Base-by-base conservation (phyloP, 1,140 invertebrate species). In the Aphelenchoides besseyi region DNA sequence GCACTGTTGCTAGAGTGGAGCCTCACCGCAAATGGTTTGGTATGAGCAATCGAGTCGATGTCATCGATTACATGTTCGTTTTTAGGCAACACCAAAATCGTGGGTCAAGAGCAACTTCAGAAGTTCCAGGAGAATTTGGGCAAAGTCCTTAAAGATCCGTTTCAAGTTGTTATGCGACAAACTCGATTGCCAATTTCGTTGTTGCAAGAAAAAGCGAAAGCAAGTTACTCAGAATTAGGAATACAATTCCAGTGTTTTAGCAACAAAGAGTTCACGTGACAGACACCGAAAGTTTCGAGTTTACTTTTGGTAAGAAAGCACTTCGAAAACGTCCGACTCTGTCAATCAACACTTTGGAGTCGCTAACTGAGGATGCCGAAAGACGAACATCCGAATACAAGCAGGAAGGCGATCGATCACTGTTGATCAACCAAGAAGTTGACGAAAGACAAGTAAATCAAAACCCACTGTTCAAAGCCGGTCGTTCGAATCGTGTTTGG, bases 11-110 rank as follows among this genome's bases (percentile, higher is more conserved):
- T 36, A 88, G 96, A 59, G 91, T 99, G 3, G 95, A 97, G 86
- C 97, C 97, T 3, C 96, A 93, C 75, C 92, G 94, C 81, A 94
- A 92, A 85, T 99, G 97, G 97, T 99, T 99, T 87, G 94, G 78
- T 79, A 73, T n/a, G 70, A 2, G 37, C 37, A 26, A 9, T 41
- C 69, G 16, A 2, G 9, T 77, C 59, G n/a, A 8, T 8, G 12
- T 79, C 5, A 8, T 74, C 3, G 69, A 1, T 12, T 26, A 72
- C 68, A 35, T 16, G 71, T 63, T 73, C 26, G 69, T 70, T 73
- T 76, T 28, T 70, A 88, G 88, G 88, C 2, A 89, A 89, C 79
- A 89, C 88, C 5, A 82, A 87, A 76, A 87, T 89, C 1, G 93
- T 99, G 77, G 91, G 92, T 0, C 95, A 99, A 86, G 90, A 89